Evolutionary conservation across 1,140 invertebrate genomes (phyloP), one percentile per base, ranked within the genome.

Genomic region (Brachionus asplanchnoidis): DNA sequence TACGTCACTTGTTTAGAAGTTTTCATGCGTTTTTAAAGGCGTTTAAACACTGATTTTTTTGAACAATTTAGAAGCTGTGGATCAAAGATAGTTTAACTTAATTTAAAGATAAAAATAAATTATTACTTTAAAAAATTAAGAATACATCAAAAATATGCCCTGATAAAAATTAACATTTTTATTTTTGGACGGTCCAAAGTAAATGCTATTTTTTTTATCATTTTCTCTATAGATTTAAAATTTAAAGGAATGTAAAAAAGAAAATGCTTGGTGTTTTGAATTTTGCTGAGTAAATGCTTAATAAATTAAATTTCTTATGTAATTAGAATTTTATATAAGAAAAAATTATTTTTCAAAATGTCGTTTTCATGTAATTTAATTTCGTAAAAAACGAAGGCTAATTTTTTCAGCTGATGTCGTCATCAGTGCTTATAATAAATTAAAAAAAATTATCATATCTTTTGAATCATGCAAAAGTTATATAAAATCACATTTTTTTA

Each of bases 401-500:
- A 60, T 23, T 6, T 60, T 60, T 20, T 60, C 8, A 20, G 11
- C 11, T n/a, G 44, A 46, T 60, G 3, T 60, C 53, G 53, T 60
- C 53, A 60, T 23, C 53, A 60, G 53, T 20, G 9, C n/a, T 60
- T 20, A 60, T 60, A 60, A 60, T 60, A 23, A 20, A 14, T 53
- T 53, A 6, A n/a, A 17, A 12, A n/a, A 53, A 60, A 60, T 60
- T 60, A 60, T 60, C 53, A 60, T 60, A 60, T 60, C 53, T 60
- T 8, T 60, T 23, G 23, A 60, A 60, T 60, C 53, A 60, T 60
- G 53, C 53, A 23, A n/a, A 60, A 60, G 53, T 60, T 26, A 60
- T 60, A 20, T 60, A 60, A 60, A 60, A 60, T 60, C 53, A 60
- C 53, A 60, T 60, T 60, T 60, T 60, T 60, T 60, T 60, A 60